Base-by-base conservation (phyloP, 2,888 invertebrate species). In the Trachelus tabidus region DNA sequence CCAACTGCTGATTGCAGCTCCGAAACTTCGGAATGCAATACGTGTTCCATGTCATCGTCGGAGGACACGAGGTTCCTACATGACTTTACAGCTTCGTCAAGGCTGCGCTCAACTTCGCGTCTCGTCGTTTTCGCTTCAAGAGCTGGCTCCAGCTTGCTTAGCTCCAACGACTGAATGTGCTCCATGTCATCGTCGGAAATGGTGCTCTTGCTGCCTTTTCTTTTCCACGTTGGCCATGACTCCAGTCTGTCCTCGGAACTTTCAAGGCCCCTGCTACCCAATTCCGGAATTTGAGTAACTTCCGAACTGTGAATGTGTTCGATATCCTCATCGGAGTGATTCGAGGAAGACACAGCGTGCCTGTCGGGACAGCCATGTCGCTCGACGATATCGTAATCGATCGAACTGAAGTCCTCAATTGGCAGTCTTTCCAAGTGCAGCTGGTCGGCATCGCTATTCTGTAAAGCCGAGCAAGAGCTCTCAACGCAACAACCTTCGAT, bases 41-140 rank as follows among this genome's bases (percentile, higher is more conserved):
- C 83, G 73, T 90, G 90, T 33, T 89, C 91, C 33, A 91, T 69
- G 74, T 91, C 91, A 11, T 91, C 91, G 73, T 91, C 90, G 0
- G 90, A 90, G 0, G 87, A 88, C 6, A 83, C 30, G 0, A 84
- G 74, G 0, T 69, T 69, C 33, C 69, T 33, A 69, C 30, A 33
- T 30, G 69, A 69, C 69, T 30, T 69, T 4, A 69, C 33, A 31
- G 69, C 11, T 12, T 40, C 15, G 15, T 40, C 40, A 15, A 1
- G 6, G 40, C 40, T 40, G 1, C 6, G 6, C 33, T 30, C 69
- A 15, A 30, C 33, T 33, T 69, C 11, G 11, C 3, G 11, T 33
- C 33, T 30, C 69, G n/a, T 12, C 12, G 69, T 9, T 31, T 69
- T 30, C 31, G 12, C 30, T 12, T 4, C 69, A 30, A 30, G 31